A percentile compares a stretch with the other conserved stretches of the same genome.
These are phyloP conservation scores for Aldabrachelys gigantea DNA, from an alignment of 2,113 vertebrate genomes.

Conservation along the genomic window DNA sequence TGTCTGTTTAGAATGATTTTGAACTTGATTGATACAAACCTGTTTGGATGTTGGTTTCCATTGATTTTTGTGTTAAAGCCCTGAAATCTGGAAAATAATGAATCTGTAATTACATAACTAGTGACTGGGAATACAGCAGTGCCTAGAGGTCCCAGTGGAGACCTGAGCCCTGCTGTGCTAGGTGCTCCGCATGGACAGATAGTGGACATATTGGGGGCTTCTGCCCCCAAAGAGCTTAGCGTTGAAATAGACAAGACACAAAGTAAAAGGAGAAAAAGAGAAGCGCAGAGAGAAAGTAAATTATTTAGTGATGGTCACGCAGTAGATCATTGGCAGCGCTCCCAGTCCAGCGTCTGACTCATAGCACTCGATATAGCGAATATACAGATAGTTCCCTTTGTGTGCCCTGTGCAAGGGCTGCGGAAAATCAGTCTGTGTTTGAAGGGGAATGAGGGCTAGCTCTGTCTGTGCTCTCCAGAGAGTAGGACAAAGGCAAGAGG, in stretches of 20 bases:
- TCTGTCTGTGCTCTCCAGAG: background rate
- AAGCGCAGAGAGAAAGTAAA: background rate
- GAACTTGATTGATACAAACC: no score
- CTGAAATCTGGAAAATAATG: background rate
- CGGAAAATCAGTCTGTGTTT: background rate
- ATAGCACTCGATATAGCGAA: background rate
- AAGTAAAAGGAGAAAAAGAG: background rate
- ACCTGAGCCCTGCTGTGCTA: background rate
- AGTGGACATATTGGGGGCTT: background rate
- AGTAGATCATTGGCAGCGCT: background rate
- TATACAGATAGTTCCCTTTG: background rate
- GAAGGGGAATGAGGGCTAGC: background rate
- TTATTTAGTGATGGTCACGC: background rate
- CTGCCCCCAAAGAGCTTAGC: background rate
- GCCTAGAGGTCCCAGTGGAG: background rate
- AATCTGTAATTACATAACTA: background rate
- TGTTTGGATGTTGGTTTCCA: no score
- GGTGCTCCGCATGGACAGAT: background rate
- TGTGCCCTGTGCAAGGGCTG: background rate
- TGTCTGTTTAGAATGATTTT: rapidly evolving
- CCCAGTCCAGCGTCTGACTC: background rate
- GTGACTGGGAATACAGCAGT: background rate
- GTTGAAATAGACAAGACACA: background rate
- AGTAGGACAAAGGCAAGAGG: background rate
- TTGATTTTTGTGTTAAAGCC: no score